Base-by-base conservation (phyloP, 2,888 invertebrate species). In the Andricus quercusramuli region DNA sequence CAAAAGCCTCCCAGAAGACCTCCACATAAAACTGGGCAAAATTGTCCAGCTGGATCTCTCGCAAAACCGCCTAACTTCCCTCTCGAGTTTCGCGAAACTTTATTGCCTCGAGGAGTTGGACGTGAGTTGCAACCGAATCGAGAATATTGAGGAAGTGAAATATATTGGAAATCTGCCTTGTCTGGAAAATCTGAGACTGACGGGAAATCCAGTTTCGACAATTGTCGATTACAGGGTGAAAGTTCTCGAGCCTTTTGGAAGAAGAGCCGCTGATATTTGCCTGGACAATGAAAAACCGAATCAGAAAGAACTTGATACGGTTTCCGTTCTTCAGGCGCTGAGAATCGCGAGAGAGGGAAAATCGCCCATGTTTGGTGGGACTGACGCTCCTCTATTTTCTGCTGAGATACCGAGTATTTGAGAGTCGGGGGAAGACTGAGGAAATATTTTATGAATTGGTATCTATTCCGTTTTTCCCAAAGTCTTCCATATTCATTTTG, bases 251-350 rank as follows among this genome's bases (percentile, higher is more conserved):
- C 95, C 97, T 87, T 98, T 99, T 90, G 96, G 97, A 76, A 95
- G 95, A 68, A 94, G 98, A 84, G 97, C 97, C 87, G 93, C 95
- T 20, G 97, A 98, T 91, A 95, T 99, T 59, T 96, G 95, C 89
- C 93, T 99, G 82, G 99, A 99, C 90, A 97, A 97, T 90, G 97
- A 97, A 89, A 96, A 95, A 85, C 96, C 98, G 0, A 96, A 97
- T 17, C 96, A 96, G 89, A 96, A 96, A 86, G 99, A 99, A 92
- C 92, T 98, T 86, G 99, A 99, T 90, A 98, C 97, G 3, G 98
- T 98, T 0, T 95, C 97, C 62, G 97, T 99, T 59, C 93, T 98
- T 83, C 96, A 98, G 91, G 99, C 99, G 1, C 94, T 99, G 83
- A 95, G 97, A 87, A 95, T 96, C 70, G 96, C 97, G 0, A 95